phyloP scores from a whole-genome alignment of 2,113 vertebrate species.

The Daubentonia madagascariensis region DNA sequence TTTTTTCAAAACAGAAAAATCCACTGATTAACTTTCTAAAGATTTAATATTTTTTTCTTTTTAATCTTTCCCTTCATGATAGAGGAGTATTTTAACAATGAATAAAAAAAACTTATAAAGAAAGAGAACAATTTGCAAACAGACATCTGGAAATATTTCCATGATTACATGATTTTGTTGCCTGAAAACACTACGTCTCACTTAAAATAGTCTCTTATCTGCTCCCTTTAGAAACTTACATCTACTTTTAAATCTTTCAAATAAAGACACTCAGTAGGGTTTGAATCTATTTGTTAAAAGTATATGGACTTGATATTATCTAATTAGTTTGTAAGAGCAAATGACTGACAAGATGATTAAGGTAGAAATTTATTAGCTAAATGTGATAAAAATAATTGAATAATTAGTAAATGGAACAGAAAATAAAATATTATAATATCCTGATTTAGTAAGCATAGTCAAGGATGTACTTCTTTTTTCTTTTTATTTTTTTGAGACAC shows the following conservation, averaged over 20 bases:
- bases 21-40: not conserved
- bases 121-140: conserved; percentile 44
- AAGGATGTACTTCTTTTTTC: not conserved
- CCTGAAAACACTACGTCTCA: conserved; percentile 29
- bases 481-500: too few relatives aligned
- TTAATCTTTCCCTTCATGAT: not conserved
- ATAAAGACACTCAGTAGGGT: not conserved
- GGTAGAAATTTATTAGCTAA: not conserved
- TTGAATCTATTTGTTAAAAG: not conserved
- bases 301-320: not conserved
- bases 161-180: conserved; percentile 14
- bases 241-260: conserved; percentile 52
- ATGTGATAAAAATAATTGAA: not conserved
- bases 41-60: not conserved
- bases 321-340: conserved; percentile 12
- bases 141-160: conserved; percentile 47
- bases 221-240: not conserved
- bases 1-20: not conserved
- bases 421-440: conserved; percentile 4
- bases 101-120: not conserved
- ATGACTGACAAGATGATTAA: not conserved
- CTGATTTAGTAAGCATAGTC: not conserved
- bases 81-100: not conserved
- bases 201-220: conserved; percentile 56
- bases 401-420: not conserved